Conservation (phyloP, 2,113 vertebrate species). For the Podocnemis expansa region DNA sequence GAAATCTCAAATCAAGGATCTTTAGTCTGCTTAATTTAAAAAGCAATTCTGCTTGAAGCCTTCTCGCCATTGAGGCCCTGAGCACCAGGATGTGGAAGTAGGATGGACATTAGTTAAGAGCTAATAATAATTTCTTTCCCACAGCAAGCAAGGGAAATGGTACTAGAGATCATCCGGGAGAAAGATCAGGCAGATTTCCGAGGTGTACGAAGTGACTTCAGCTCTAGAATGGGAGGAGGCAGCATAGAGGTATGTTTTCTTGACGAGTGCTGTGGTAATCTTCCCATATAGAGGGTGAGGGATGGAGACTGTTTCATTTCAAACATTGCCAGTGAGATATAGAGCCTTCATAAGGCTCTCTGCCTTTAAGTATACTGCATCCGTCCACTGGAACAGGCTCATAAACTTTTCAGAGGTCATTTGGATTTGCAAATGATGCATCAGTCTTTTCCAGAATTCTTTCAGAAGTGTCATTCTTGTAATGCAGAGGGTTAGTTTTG, state of each 20-base stretch:
- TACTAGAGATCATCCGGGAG: constrained; percentile 95
- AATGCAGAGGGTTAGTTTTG: constrained; percentile 35
- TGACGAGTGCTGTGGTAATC: constrained; percentile 56
- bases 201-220: constrained; percentile 87
- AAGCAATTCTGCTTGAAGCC: background rate
- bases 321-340: constrained; percentile 27
- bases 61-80: background rate
- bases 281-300: constrained; percentile 50
- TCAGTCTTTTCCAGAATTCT: background rate
- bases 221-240: constrained; percentile 91
- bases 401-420: constrained; percentile 40
- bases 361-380: background rate
- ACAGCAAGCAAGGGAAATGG: constrained; percentile 98
- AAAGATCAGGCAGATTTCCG: constrained; percentile 97
- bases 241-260: constrained; percentile 89
- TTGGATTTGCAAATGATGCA: constrained; percentile 12
- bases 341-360: background rate
- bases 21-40: background rate
- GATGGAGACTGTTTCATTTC: constrained; percentile 44
- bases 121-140: constrained; percentile 66
- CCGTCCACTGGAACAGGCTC: constrained; percentile 8
- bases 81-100: constrained; percentile 25
- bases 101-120: background rate
- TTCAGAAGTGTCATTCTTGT: constrained; percentile 50
- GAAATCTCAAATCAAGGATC: background rate